Base-by-base conservation (phyloP, 2,113 vertebrate species). In the Festucalex cinctus region DNA sequence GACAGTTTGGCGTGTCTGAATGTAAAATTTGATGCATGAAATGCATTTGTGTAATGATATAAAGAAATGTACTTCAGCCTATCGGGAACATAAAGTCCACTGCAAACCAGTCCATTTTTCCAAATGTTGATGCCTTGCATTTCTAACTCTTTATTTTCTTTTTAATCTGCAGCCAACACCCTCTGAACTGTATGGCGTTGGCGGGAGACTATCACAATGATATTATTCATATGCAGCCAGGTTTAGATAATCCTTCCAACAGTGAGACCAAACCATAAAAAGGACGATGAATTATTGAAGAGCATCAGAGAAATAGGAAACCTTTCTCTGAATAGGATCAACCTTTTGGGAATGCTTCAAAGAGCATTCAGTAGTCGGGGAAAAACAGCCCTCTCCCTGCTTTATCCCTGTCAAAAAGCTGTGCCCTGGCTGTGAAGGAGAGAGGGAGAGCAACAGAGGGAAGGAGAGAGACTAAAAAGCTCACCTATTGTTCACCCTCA, bases 271-370 rank as follows among this genome's bases (percentile, higher is more conserved):
- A 87, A 82, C 82, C 85, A 88, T 85, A 83, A 85, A 88, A 86
- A 84, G 81, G 81, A 86, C 69, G 63, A 88, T 90, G 88, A 88
- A 90, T 90, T 88, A 90, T 90, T 90, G 85, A 90, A 88, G 78
- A 86, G 89, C 85, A 86, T 85, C 86, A 89, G 89, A 88, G 87
- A 86, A 89, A 88, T 83, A 80, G 86, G 88, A 89, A 88, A 88
- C 86, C 84, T 88, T 88, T 86, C 78, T 86, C 76, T 90, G 82
- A 86, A 88, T 86, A 86, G 86, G 83, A 90, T 86, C 88, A 89
- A 90, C 88, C 89, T 89, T 90, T 88, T 88, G 89, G 89, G 88
- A 88, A 88, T 84, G 88, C 88, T 88, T 88, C 88, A 90, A 90
- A 90, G 88, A 86, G 78, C 80, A 77, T 88, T 90, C 84, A 89